Evolutionary conservation across 2,888 invertebrate species (phyloP), one percentile per base, ranked within the genome.

Genomic region (Drosophila prostipennis): DNA sequence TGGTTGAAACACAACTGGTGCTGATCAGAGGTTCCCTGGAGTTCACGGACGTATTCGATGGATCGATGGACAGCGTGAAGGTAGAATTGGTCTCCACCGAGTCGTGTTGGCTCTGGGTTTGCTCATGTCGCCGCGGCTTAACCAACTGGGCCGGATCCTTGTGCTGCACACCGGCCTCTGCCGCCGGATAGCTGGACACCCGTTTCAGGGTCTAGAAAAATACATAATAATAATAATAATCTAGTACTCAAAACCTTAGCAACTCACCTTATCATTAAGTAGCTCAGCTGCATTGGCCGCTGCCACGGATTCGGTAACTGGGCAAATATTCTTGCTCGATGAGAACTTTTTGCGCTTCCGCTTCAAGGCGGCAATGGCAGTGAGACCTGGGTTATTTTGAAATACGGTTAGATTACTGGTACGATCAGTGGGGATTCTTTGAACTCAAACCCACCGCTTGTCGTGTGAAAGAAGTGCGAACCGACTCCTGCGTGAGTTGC

Each of bases 291-390:
- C 69, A 60, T 80, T 84, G 29, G 80, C 71, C 36, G 90, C 83
- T 36, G 91, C 87, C 69, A 91, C 90, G 11, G 93, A 92, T 68
- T 92, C 92, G 56, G 93, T 92, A 37, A 94, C 92, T 6, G 94
- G 94, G 80, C 93, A 95, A 55, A 94, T 94, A 72, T 95, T 95
- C 81, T 96, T 93, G 68, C 96, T 96, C 75, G 96, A 95, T 0
- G 96, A 96, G 92, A 96, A 96, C 91, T 96, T 96, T 92, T 96
- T 96, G 75, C 96, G 94, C 91, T 96, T 96, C 89, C 95, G 94
- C 90, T 95, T 95, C 60, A 96, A 93, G 26, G 96, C 94, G 1
- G 96, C 96, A 74, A 96, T 93, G 57, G 96, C 96, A 26, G 91
- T 91, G 2, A 91, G 81, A 67, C 91, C 91, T 91, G 42, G 26